Percentiles rank a stretch among this genome's conserved stretches.
Conservation (phyloP, 2,888 invertebrate genomes). For the Tenthredo scrophulariae region DNA sequence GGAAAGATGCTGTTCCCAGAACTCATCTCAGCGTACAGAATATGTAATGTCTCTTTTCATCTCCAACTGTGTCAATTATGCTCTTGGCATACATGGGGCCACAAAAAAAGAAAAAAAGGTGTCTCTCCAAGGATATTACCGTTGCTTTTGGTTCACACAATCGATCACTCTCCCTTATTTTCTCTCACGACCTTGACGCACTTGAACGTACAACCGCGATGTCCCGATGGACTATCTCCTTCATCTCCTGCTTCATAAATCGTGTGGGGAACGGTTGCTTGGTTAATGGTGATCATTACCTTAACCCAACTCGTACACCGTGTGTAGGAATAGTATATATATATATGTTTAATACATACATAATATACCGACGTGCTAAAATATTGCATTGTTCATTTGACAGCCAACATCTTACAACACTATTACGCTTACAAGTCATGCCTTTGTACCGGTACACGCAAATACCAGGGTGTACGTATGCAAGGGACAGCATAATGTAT, state of each 20-base stretch:
- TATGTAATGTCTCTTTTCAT: not conserved
- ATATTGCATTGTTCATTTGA: slow-evolving; percentile 44
- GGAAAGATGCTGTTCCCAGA: not conserved
- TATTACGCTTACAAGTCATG: slow-evolving; percentile 29
- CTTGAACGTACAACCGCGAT: not conserved
- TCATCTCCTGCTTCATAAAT: slow-evolving; percentile 36
- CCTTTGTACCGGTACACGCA: not conserved
- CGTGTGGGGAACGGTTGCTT: not conserved
- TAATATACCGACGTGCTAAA: slow-evolving; percentile 44
- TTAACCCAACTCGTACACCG: slow-evolving; percentile 19
- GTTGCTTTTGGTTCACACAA: not conserved
- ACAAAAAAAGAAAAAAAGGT: not conserved
- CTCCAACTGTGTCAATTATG: not conserved
- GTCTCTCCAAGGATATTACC: not conserved
- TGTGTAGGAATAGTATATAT: not conserved
- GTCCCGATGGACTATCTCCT: slow-evolving; percentile 19
- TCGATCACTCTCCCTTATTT: not conserved
- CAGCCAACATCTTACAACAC: slow-evolving; percentile 42
- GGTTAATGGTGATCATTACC: slow-evolving; percentile 35
- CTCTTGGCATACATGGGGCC: not conserved
- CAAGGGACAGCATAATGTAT: not conserved
- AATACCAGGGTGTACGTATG: not conserved
- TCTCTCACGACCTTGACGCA: not conserved
- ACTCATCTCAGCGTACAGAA: not conserved
- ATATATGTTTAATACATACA: not conserved